Evolutionary conservation across 2,888 invertebrate genomes (phyloP).

Genomic region (Rhagonycha fulva): DNA sequence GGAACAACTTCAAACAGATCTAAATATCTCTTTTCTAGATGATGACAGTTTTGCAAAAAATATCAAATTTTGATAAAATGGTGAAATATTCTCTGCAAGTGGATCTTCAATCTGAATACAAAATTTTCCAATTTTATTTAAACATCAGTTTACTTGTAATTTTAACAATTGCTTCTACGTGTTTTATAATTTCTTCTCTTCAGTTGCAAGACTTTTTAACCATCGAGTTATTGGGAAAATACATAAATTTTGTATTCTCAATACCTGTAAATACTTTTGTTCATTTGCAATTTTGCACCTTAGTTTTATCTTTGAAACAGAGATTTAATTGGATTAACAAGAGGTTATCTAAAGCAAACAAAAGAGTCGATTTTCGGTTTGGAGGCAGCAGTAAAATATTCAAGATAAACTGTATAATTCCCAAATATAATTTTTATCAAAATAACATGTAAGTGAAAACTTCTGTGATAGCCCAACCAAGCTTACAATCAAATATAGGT

Average conservation of each 20-base stretch:
- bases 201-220: not conserved
- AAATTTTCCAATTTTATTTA: not conserved
- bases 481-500: no score
- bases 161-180: not conserved
- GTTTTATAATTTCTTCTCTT: not conserved
- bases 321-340: constrained; percentile 11
- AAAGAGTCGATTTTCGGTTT: not conserved
- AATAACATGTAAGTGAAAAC: not conserved
- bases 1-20: not conserved
- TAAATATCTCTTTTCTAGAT: not conserved
- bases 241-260: not conserved
- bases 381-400: not conserved
- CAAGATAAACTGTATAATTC: not conserved
- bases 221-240: not conserved
- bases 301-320: constrained; percentile 3
- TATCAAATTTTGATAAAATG: not conserved
- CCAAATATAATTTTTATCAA: not conserved
- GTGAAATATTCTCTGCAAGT: not conserved
- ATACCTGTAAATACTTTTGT: not conserved
- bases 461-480: not conserved
- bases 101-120: not conserved
- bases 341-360: not conserved
- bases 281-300: constrained; percentile 5
- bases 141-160: not conserved
- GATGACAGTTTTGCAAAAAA: not conserved